Evolutionary conservation across 64 coral and sea anemone genomes (phyloP), one percentile per base, ranked within the genome.

Genomic region (Stichodactyla helianthus): DNA sequence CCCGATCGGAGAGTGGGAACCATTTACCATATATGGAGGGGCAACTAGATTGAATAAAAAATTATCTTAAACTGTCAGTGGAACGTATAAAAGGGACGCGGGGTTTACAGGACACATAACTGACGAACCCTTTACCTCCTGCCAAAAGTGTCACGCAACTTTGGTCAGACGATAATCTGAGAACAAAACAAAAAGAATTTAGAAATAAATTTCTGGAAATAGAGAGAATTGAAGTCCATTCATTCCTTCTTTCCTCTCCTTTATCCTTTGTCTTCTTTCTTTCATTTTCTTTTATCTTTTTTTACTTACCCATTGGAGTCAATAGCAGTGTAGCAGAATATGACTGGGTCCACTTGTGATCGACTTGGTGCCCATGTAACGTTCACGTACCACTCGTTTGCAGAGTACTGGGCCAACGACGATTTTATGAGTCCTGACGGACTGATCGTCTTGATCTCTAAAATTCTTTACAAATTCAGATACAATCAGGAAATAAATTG

Each of bases 371-470:
- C 80, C 89, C 89, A 91, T 67, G 89, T 91, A 6, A 91, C 77
- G 71, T 91, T 91, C 11, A 91, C 89, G 55, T 91, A 91, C 74
- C 85, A 91, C 78, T 91, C 83, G 53, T 86, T 79, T 22, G 88
- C 78, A 79, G 89, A 84, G 77, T 86, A 79, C 51, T 79, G 89
- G 53, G 55, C 83, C 56, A 91, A 50, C 10, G 71, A 14, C 26
- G 89, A 91, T 52, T 91, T 91, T 53, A 52, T 85, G 59, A 91
- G 80, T 59, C 89, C 89, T 6, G 53, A 31, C 9, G 89, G 89
- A 68, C 89, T 91, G 55, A 55, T 80, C 15, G 89, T 91, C 50
- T 35, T 91, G 62, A 91, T 56, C 14, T 91, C 89, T 67, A 70
- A 50, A 51, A 91, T 86, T 62, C 89, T 91, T 26, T 19, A 20